Base-by-base conservation (phyloP, 37 sponge, comb jelly and placozoan species). In the Cliona cf. orientalis region DNA sequence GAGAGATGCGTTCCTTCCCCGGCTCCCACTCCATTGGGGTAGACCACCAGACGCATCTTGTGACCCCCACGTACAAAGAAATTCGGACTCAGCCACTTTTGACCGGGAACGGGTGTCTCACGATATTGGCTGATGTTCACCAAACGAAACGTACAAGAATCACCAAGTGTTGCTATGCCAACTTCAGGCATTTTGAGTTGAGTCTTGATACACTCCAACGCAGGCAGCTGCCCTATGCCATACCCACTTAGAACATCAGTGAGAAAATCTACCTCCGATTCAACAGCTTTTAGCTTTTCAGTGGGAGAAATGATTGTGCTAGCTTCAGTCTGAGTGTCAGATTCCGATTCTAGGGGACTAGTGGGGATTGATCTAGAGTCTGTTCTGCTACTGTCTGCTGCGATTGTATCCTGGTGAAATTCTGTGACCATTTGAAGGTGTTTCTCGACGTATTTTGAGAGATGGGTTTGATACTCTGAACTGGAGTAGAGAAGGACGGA, bases 41-140 rank as follows among this genome's bases (percentile, higher is more conserved):
- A 62, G 41, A 78, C 46, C 26, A 44, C 61, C 22, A 78, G 5
- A 44, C 78, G 32, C 64, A 78, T 61, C 46, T 78, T 78, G 78
- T 78, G 65, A 2, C 78, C 78, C 17, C 46, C 65, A 7, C 21
- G 78, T 26, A 61, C 42, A 61, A n/a, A 65, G 42, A 78, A 78
- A 32, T 44, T 46, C 21, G 64, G 65, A 64, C 78, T 78, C 17
- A 35, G 22, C 78, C 78, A 78, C 49, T 78, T 61, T 26, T 25
- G 28, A 7, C 42, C 45, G n/a, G n/a, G n/a, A n/a, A n/a, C n/a
- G n/a, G n/a, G n/a, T 3, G 17, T 31, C 44, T 42, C 31, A 28
- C 23, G 35, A 22, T 17, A 17, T 25, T 43, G n/a, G 0, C 26
- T 45, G 62, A 65, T 65, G 65, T 78, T 42, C 19, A n/a, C 11